A percentile compares a stretch with the other conserved stretches of the same genome.
Evolutionary conservation across 2,797 vertebrate species (phyloP).

Genomic region (Florisuga fusca): DNA sequence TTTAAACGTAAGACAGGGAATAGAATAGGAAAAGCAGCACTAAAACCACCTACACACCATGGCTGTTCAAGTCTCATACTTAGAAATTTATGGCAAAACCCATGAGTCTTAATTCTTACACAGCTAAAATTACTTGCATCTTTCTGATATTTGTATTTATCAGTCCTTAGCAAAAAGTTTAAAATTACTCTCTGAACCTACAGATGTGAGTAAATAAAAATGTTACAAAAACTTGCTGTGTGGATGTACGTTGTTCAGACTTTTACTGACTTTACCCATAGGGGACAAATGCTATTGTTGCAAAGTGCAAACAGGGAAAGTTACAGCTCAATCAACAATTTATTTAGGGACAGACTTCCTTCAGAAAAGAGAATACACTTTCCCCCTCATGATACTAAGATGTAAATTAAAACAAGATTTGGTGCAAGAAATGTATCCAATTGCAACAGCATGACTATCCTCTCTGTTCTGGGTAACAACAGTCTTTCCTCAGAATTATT

Average conservation of each 20-base stretch:
- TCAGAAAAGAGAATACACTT: neutral
- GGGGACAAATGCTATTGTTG: neutral
- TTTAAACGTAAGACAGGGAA: neutral
- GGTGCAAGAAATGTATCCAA: neutral
- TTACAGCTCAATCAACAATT: neutral
- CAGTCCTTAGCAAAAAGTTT: neutral
- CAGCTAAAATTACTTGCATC: neutral
- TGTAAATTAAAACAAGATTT: neutral
- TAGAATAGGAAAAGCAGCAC: neutral
- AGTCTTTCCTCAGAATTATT: neutral
- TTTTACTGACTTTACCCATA: neutral
- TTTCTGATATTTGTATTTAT: neutral
- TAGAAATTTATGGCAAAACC: neutral
- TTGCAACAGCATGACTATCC: neutral
- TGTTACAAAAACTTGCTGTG: accelerated
- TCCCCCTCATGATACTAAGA: neutral
- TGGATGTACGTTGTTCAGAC: neutral
- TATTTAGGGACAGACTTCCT: neutral
- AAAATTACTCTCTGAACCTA: neutral
- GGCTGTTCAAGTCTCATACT: neutral
- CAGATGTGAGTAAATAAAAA: neutral
- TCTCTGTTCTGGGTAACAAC: neutral
- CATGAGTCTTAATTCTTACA: neutral
- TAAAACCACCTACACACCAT: neutral
- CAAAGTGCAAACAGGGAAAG: neutral